phyloP scores from a whole-genome alignment of 1,140 invertebrate species.

The Bactericera cockerelli region DNA sequence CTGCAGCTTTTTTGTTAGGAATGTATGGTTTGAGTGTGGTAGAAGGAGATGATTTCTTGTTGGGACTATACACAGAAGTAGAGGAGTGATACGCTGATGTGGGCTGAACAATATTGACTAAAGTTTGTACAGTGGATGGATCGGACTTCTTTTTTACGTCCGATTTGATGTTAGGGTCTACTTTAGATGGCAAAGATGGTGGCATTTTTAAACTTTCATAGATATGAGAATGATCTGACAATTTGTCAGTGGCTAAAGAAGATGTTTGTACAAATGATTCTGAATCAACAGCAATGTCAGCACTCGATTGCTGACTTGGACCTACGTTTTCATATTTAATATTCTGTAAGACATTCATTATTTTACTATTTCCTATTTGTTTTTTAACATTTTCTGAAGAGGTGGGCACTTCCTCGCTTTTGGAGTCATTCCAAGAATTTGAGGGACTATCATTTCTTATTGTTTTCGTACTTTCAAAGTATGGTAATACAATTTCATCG shows the following conservation, averaged over 20 bases:
- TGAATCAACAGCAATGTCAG: background rate
- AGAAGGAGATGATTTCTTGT: background rate
- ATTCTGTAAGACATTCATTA: background rate
- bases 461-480: conserved; percentile 7
- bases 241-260: background rate
- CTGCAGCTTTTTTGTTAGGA: too few species aligned
- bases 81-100: background rate
- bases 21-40: too few species aligned
- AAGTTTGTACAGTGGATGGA: background rate
- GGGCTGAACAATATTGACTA: background rate
- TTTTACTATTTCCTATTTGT: conserved; percentile 3
- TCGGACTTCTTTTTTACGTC: background rate
- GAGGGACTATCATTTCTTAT: background rate
- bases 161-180: background rate
- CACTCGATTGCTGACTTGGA: background rate
- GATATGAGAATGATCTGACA: background rate
- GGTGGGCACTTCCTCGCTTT: too few species aligned
- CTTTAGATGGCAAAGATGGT: too few species aligned
- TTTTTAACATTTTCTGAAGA: too few species aligned
- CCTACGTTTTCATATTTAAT: background rate
- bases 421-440: too few species aligned
- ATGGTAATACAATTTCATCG: conserved; percentile 6
- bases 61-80: background rate
- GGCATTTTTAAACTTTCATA: conserved; percentile 9
- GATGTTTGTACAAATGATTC: background rate